These are phyloP conservation scores for Coreoperca whiteheadi DNA, from an alignment of 2,113 vertebrate genomes.

Conservation along the genomic window DNA sequence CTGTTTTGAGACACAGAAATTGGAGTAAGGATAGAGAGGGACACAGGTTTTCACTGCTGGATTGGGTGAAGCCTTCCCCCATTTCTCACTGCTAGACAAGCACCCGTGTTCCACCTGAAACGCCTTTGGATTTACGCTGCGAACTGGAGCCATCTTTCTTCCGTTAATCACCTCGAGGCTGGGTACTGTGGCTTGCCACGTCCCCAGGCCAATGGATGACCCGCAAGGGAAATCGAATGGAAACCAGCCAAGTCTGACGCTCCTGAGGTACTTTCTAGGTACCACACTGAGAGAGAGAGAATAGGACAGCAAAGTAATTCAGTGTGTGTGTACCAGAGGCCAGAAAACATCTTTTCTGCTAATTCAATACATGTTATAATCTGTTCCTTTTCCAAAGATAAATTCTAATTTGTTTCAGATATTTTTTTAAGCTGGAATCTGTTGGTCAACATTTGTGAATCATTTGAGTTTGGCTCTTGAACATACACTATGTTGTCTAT, in stretches of 20 bases:
- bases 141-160: constrained; percentile 78
- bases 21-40: constrained; percentile 32
- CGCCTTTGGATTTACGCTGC: constrained; percentile 80
- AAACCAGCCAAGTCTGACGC: constrained; percentile 74
- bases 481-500: not conserved
- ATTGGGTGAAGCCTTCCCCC: constrained; percentile 66
- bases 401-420: not conserved
- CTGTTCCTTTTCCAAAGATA: constrained; percentile 1
- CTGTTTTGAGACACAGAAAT: constrained; percentile 23
- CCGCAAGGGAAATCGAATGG: constrained; percentile 83
- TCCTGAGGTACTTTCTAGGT: constrained; percentile 69
- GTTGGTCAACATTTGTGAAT: not conserved
- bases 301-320: constrained; percentile 44
- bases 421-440: not conserved
- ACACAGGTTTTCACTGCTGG: constrained; percentile 73
- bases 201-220: constrained; percentile 78
- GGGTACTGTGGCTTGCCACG: constrained; percentile 61
- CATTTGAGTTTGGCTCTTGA: not conserved
- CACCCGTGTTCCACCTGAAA: constrained; percentile 77
- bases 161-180: constrained; percentile 80
- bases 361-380: constrained; percentile 30
- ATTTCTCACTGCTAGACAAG: constrained; percentile 83
- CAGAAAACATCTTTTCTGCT: constrained; percentile 8
- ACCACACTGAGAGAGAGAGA: constrained; percentile 46
- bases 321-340: constrained; percentile 27